Evolutionary conservation across 1,140 invertebrate species (phyloP), one percentile per base, ranked within the genome.

Genomic region (Battus philenor): DNA sequence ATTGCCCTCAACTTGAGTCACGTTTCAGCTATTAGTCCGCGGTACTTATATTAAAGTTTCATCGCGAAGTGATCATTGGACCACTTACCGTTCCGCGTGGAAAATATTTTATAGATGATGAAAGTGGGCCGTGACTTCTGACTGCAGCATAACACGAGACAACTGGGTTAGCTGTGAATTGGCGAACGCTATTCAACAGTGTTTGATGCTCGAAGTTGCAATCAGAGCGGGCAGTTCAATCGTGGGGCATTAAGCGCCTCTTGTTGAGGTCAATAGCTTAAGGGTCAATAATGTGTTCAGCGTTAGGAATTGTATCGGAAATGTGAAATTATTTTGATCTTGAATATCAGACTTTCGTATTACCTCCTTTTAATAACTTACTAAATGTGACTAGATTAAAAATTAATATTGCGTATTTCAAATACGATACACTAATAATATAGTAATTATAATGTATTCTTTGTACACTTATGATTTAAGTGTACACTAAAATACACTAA

Each of bases 21-120:
- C 75, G 77, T 79, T 72, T 56, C 32, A 31, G 68, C 74, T 78
- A 79, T 81, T 77, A 79, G 62, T 73, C 64, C 64, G 46, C 48
- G 47, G 70, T 78, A 74, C 72, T 76, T 79, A 67, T 68, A 74
- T 61, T 69, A 69, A 77, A 79, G 68, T 79, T 82, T 74, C 68
- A 69, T 65, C 61, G 62, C 53, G 45, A 65, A 72, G 60, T 69
- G 67, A 75, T 79, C 72, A 71, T 69, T 74, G 63, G 47, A 69
- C 65, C 59, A 61, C 54, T 71, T 65, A 54, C 49, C 48, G 64
- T 70, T 71, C 53, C 47, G 50, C 59, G 57, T 50, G 47, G 55
- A 68, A 77, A 77, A 73, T 79, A 74, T 76, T 69, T 73, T 77
- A 77, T 67, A 49, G 54, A 44, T 53, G 41, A 53, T 47, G 44